Percentiles rank a stretch among this genome's conserved stretches.
phyloP scores from a whole-genome alignment of 2,113 vertebrate genomes.

The Chaenogobius annularis region DNA sequence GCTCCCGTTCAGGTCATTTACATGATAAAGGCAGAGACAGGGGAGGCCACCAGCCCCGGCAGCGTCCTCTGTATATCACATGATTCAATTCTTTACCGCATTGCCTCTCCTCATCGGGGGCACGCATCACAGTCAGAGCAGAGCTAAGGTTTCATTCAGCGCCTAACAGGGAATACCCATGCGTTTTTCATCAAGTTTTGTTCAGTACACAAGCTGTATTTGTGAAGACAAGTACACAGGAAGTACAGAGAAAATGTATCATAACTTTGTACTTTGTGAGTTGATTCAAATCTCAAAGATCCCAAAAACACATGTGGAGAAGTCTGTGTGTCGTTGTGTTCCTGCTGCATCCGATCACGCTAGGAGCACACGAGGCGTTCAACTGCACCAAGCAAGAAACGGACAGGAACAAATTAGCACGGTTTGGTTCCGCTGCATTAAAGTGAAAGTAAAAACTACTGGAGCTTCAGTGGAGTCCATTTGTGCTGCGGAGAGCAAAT shows the following conservation, averaged over 20 bases:
- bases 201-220: not conserved
- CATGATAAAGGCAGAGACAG: conserved; percentile 86
- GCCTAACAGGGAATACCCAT: conserved; percentile 69
- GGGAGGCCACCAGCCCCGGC: conserved; percentile 58
- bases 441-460: too few relatives aligned
- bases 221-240: not conserved
- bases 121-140: conserved; percentile 63
- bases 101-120: conserved; percentile 61
- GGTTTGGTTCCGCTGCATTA: too few relatives aligned
- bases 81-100: conserved; percentile 73
- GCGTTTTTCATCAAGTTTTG: conserved; percentile 11
- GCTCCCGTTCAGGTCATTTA: conserved; percentile 83
- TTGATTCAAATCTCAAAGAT: too few relatives aligned
- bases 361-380: too few relatives aligned
- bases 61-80: conserved; percentile 31
- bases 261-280: not conserved
- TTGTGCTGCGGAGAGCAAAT: too few relatives aligned
- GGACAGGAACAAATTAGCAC: too few relatives aligned
- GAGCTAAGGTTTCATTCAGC: conserved; percentile 69
- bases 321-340: too few relatives aligned
- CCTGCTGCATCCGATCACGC: too few relatives aligned
- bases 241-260: not conserved
- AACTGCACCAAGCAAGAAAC: too few relatives aligned
- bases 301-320: too few relatives aligned
- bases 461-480: too few relatives aligned